phyloP scores from a whole-genome alignment of 1,140 invertebrate genomes.

The Drosophila triauraria region DNA sequence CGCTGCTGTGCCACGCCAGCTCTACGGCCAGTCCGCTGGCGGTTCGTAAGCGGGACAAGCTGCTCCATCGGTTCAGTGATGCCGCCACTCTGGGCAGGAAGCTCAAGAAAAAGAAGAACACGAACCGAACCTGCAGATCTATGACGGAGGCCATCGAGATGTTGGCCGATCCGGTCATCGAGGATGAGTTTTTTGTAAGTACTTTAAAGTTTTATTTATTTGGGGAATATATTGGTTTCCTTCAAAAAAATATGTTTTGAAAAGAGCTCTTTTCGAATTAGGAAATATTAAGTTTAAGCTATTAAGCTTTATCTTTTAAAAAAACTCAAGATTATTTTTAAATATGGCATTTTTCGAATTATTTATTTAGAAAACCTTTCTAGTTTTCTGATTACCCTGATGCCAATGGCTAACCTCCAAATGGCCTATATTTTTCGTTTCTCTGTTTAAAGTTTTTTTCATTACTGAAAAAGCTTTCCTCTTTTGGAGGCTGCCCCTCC shows the following conservation, averaged over 20 bases:
- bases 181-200: conserved; percentile 85
- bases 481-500: neutral
- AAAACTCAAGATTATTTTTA: too few species aligned
- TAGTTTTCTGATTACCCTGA: too few species aligned
- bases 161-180: conserved; percentile 84
- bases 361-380: too few species aligned
- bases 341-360: too few species aligned
- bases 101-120: conserved; percentile 84
- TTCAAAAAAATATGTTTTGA: neutral
- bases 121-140: conserved; percentile 80
- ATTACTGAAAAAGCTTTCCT: conserved; percentile 8
- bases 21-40: conserved; percentile 76
- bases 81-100: conserved; percentile 83
- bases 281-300: too few species aligned
- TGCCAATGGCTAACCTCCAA: too few species aligned
- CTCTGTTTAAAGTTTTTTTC: neutral
- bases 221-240: neutral
- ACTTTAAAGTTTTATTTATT: conserved; percentile 7
- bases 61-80: conserved; percentile 84
- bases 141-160: conserved; percentile 85
- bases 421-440: neutral
- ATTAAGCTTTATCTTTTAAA: too few species aligned
- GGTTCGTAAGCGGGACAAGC: conserved; percentile 80
- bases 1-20: conserved; percentile 76
- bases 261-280: neutral